Evolutionary conservation across 1,140 invertebrate species (phyloP).

Genomic region (Drosophila grimshawi): DNA sequence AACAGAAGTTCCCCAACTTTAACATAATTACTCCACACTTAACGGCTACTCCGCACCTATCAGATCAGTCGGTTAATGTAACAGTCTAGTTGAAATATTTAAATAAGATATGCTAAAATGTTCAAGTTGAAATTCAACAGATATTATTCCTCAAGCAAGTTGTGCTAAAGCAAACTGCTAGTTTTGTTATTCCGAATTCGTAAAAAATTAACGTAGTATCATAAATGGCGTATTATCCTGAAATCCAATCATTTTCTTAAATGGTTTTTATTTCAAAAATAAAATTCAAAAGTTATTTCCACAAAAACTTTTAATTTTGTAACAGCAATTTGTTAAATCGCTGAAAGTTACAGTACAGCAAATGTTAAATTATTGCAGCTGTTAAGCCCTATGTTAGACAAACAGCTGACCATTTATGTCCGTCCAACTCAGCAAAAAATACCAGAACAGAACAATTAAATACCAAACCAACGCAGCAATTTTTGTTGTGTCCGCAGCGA

Average conservation of each 20-base stretch:
- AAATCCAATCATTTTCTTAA: too few relatives aligned
- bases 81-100: too few relatives aligned
- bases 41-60: slow-evolving; percentile 4
- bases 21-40: slow-evolving; percentile 26
- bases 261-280: too few relatives aligned
- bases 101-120: not conserved
- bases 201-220: too few relatives aligned
- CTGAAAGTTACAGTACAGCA: slow-evolving; percentile 6
- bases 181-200: too few relatives aligned
- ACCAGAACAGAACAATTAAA: slow-evolving; percentile 44
- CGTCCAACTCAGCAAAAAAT: slow-evolving; percentile 46
- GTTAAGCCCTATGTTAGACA: slow-evolving; percentile 11
- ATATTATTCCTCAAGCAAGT: too few relatives aligned
- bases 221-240: too few relatives aligned
- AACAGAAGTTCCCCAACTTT: not conserved
- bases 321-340: not conserved
- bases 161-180: too few relatives aligned
- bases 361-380: slow-evolving; percentile 7
- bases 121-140: not conserved
- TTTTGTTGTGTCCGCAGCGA: slow-evolving; percentile 41
- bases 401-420: slow-evolving; percentile 32
- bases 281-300: not conserved
- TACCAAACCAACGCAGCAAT: slow-evolving; percentile 54
- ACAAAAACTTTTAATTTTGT: too few relatives aligned
- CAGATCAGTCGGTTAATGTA: not conserved